Percentiles rank a stretch among this genome's conserved stretches.
These are phyloP conservation scores for Platichthys stellatus DNA, from an alignment of 2,113 vertebrate species.

Conservation along the genomic window DNA sequence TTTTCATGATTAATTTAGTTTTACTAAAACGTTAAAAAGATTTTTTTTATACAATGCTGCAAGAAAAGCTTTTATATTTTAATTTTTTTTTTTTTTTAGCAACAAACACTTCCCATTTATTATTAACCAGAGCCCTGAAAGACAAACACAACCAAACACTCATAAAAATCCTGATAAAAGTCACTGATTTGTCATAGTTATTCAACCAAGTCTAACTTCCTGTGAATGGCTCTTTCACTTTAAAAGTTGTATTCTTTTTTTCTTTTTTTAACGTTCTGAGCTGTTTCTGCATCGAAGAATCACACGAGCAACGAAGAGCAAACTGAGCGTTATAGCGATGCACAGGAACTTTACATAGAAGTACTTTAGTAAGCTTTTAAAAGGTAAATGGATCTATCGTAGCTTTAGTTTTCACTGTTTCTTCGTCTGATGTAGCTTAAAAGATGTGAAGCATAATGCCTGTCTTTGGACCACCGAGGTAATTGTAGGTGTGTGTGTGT, in stretches of 20 bases:
- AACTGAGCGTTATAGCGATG: constrained; percentile 67
- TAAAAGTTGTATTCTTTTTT: constrained; percentile 31
- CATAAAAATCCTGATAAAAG: constrained; percentile 74
- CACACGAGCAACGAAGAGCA: constrained; percentile 74
- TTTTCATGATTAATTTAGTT: constrained; percentile 74
- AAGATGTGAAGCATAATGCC: constrained; percentile 76
- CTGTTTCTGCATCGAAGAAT: constrained; percentile 71
- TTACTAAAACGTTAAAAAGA: constrained; percentile 62
- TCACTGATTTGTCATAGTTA: constrained; percentile 74
- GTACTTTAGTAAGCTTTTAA: constrained; percentile 66
- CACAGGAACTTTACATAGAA: constrained; percentile 70
- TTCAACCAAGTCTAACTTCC: constrained; percentile 58
- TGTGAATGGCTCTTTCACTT: constrained; percentile 71
- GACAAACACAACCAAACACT: constrained; percentile 71
- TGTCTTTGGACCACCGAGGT: constrained; percentile 82
- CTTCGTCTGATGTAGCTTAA: constrained; percentile 72
- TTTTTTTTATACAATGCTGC: constrained; percentile 55
- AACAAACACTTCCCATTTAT: constrained; percentile 71
- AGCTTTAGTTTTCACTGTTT: constrained; percentile 68
- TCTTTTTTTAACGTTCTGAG: constrained; percentile 33
- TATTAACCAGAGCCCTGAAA: constrained; percentile 64
- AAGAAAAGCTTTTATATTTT: constrained; percentile 53
- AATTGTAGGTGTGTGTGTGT: constrained; percentile 73
- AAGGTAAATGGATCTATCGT: constrained; percentile 62
- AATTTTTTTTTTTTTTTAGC: constrained; percentile 49